Base-by-base conservation (phyloP, 2,888 invertebrate species). In the Cephalotes varians region DNA sequence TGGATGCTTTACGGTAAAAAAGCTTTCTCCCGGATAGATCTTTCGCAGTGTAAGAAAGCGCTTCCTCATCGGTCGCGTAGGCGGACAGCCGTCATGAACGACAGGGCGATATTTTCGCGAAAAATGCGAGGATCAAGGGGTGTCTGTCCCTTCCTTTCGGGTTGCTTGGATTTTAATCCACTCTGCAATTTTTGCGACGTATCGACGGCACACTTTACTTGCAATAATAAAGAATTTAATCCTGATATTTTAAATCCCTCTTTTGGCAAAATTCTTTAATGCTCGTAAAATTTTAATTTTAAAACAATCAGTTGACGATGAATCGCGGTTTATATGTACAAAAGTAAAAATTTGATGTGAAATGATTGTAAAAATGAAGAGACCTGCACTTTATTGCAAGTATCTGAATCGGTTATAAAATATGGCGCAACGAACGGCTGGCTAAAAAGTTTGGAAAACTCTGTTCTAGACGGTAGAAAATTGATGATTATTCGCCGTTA, bases 11-110 rank as follows among this genome's bases (percentile, higher is more conserved):
- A 54, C 58, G 31, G 74, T 77, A 86, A 86, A 85, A 86, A 86
- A 86, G 85, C 86, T 85, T 72, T 87, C 47, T 82, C 64, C 60
- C 47, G 85, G 85, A 89, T 89, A 86, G 83, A 47, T 86, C 77
- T 77, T 69, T 79, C 58, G 18, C 64, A 51, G 49, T 60, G 72
- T 76, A 84, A 89, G 86, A 86, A 88, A 88, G 82, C 77, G 87
- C 79, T 83, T 84, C 86, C 69, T 84, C 65, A 81, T 87, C 85
- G 82, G 67, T 76, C 69, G 58, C 80, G 69, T 86, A 80, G 82
- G 87, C 81, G 83, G 84, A 62, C 90, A 81, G 72, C 54, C 79
- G 51, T 56, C 49, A 74, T 28, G 56, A 71, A 56, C 64, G 82
- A 28, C 62, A 21, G 31, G 15, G 54, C 65, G 87, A 82, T 87